Evolutionary conservation across 2,797 vertebrate species (phyloP).

Genomic region (Xerus rutilus): DNA sequence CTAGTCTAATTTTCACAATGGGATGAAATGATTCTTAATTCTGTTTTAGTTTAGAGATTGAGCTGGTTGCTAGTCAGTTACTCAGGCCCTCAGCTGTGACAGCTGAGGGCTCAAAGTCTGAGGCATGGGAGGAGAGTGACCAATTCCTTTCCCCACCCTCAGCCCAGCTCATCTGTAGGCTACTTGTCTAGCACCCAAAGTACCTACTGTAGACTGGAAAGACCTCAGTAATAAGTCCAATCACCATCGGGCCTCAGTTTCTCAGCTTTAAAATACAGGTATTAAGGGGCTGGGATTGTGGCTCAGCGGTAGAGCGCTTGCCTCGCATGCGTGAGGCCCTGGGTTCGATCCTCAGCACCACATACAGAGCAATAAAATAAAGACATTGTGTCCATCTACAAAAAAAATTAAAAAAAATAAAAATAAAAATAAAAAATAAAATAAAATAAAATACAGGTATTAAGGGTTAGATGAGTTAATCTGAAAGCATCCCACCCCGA

Average conservation of each 20-base stretch:
- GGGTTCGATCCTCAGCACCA: no score
- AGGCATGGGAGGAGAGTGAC: neutral
- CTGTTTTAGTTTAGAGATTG: neutral
- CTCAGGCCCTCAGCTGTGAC: neutral
- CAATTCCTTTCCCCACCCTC: neutral
- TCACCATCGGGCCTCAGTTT: neutral
- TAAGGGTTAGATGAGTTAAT: conserved; percentile 42
- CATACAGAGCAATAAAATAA: no score
- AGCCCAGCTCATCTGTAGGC: neutral
- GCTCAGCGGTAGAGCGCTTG: no score
- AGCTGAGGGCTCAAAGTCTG: neutral
- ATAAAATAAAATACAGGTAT: neutral
- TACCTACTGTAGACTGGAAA: neutral
- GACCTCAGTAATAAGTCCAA: neutral
- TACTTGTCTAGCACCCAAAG: neutral
- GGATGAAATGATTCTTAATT: neutral
- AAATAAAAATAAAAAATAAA: no score
- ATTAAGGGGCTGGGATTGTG: no score
- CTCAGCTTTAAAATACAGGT: conserved; percentile 44
- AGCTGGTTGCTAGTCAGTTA: neutral
- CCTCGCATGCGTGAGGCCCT: no score
- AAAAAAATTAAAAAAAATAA: no score
- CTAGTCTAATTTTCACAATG: neutral
- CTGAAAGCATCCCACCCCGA: neutral
- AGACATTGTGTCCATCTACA: no score